These are phyloP conservation scores for Malurus elegans DNA, from an alignment of 2,113 vertebrate genomes.

Conservation along the genomic window DNA sequence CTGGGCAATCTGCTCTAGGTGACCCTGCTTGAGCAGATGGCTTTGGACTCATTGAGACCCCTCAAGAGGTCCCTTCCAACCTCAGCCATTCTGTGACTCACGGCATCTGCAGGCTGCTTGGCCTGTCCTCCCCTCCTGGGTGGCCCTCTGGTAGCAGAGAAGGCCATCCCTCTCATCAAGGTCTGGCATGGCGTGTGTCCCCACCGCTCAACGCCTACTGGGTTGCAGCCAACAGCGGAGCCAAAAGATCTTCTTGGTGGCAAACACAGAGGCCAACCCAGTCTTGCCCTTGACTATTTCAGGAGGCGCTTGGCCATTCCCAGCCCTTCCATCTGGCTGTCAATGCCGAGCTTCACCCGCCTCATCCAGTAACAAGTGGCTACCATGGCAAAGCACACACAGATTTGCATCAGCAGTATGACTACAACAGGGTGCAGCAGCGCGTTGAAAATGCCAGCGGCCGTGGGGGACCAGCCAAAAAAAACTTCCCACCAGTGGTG, in stretches of 20 bases:
- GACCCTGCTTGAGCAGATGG: neutral
- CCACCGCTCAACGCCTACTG: slow-evolving; percentile 65
- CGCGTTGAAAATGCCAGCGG: slow-evolving; percentile 12
- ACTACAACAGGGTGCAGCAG: slow-evolving; percentile 43
- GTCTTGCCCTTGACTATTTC: slow-evolving; percentile 63
- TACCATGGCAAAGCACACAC: slow-evolving; percentile 45
- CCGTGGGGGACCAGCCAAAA: slow-evolving; percentile 49
- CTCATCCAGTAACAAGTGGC: slow-evolving; percentile 27
- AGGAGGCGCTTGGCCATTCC: slow-evolving; percentile 25
- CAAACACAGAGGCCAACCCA: slow-evolving; percentile 68
- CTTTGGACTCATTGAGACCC: neutral
- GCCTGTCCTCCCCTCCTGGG: neutral
- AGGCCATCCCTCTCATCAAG: slow-evolving; percentile 31
- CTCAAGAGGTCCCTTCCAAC: slow-evolving; percentile 22
- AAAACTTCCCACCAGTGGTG: slow-evolving; percentile 60
- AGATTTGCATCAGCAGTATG: slow-evolving; percentile 18
- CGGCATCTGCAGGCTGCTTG: neutral
- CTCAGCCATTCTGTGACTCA: neutral
- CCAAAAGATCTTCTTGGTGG: slow-evolving; percentile 58
- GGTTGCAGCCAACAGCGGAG: slow-evolving; percentile 68
- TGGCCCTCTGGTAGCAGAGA: slow-evolving; percentile 5
- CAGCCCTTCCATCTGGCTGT: neutral
- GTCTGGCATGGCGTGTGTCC: slow-evolving; percentile 59
- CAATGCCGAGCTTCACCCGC: slow-evolving; percentile 18
- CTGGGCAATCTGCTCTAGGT: neutral